Percentiles rank a stretch among this genome's conserved stretches.
phyloP scores from a whole-genome alignment of 2,797 vertebrate genomes.

The Poeciliopsis turneri region DNA sequence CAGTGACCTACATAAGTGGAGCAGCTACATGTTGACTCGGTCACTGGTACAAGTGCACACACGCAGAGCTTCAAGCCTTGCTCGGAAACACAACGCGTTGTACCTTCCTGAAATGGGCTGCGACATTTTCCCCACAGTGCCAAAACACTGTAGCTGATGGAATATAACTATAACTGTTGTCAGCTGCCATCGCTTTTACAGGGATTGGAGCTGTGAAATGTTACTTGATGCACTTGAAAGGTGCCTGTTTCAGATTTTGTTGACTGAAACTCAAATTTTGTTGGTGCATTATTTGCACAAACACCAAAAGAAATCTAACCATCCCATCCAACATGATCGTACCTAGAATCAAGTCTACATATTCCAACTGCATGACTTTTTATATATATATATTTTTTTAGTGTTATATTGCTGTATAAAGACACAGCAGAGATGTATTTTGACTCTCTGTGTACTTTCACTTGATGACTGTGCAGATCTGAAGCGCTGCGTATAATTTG shows the following conservation, averaged over 20 bases:
- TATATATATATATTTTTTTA: background rate
- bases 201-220: background rate
- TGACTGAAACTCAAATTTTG: background rate
- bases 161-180: background rate
- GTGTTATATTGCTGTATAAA: background rate
- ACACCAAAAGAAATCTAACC: background rate
- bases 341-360: background rate
- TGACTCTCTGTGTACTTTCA: constrained; percentile 34
- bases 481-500: constrained; percentile 39
- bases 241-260: background rate
- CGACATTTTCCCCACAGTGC: background rate
- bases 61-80: background rate
- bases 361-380: background rate
- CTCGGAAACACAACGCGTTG: constrained; percentile 1
- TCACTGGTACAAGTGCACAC: constrained; percentile 31
- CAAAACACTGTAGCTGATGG: background rate
- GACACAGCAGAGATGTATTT: background rate
- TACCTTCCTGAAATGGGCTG: background rate
- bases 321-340: no score
- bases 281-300: background rate
- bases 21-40: constrained; percentile 34
- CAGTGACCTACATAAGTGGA: constrained; percentile 71
- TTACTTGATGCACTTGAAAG: constrained; percentile 2
- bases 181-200: background rate
- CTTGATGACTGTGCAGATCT: constrained; percentile 68